These are phyloP conservation scores for Larimichthys polyactis DNA, from an alignment of 2,113 vertebrate species.

Conservation along the genomic window DNA sequence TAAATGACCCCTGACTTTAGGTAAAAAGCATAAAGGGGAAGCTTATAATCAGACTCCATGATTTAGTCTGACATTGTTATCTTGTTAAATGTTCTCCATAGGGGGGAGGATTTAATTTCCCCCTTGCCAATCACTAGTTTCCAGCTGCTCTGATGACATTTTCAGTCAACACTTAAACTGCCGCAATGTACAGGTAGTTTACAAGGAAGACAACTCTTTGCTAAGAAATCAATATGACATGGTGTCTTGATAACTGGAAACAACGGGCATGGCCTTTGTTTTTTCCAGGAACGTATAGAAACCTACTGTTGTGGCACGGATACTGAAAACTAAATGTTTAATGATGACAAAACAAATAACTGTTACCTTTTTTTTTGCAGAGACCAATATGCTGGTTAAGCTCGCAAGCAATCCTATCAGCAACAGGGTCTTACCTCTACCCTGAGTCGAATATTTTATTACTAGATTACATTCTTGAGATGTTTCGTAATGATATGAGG, in stretches of 20 bases:
- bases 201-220: neutral
- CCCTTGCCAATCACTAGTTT: constrained; percentile 12
- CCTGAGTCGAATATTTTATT: neutral
- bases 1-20: neutral
- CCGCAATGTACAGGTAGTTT: neutral
- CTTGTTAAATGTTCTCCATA: constrained; percentile 8
- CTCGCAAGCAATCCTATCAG: neutral
- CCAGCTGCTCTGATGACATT: constrained; percentile 18
- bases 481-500: neutral
- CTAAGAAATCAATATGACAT: neutral
- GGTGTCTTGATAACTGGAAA: neutral
- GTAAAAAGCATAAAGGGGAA: neutral
- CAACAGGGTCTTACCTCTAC: too few relatives aligned
- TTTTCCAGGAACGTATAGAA: neutral
- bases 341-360: neutral
- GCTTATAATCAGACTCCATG: neutral
- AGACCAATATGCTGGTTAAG: neutral
- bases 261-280: neutral
- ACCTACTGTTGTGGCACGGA: neutral
- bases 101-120: constrained; percentile 10
- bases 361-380: neutral
- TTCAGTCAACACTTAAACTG: constrained; percentile 1
- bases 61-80: constrained; percentile 16
- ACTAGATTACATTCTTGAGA: neutral
- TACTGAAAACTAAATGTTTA: neutral